phyloP scores from a whole-genome alignment of 2,888 invertebrate species.

The Tenthredo notha region DNA sequence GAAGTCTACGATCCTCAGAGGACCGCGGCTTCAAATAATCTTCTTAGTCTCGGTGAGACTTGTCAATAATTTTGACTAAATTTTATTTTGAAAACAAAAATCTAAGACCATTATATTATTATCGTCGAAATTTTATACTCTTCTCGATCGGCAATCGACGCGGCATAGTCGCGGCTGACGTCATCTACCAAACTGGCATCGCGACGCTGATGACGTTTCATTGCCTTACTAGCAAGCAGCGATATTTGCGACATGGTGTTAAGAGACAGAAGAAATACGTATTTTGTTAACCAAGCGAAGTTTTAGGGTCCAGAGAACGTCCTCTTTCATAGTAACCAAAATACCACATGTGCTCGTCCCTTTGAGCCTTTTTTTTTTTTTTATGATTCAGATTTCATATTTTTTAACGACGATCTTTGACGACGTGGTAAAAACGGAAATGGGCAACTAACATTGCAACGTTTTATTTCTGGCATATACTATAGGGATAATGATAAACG shows the following conservation, averaged over 20 bases:
- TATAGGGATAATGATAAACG: neutral
- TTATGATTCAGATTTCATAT: neutral
- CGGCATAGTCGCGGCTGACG: conserved; percentile 40
- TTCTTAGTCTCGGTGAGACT: conserved; percentile 41
- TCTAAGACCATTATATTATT: neutral
- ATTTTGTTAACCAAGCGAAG: no score
- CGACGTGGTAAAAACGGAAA: neutral
- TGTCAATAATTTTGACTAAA: neutral
- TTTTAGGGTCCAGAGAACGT: neutral
- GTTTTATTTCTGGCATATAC: neutral
- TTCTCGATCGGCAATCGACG: conserved; percentile 15
- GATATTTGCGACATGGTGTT: neutral
- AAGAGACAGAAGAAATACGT: no score
- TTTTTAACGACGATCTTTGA: neutral
- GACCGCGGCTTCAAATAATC: conserved; percentile 17
- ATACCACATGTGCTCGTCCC: neutral
- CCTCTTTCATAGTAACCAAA: neutral
- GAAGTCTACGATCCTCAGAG: conserved; percentile 43
- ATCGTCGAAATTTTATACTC: neutral
- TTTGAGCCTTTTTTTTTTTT: neutral
- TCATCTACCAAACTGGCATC: conserved; percentile 19
- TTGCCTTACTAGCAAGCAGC: neutral
- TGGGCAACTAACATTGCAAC: neutral
- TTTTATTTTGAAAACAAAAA: neutral
- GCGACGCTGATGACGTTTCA: conserved; percentile 38